Conservation (phyloP, 2,888 invertebrate species). For the Cataglyphis altisquamis region DNA sequence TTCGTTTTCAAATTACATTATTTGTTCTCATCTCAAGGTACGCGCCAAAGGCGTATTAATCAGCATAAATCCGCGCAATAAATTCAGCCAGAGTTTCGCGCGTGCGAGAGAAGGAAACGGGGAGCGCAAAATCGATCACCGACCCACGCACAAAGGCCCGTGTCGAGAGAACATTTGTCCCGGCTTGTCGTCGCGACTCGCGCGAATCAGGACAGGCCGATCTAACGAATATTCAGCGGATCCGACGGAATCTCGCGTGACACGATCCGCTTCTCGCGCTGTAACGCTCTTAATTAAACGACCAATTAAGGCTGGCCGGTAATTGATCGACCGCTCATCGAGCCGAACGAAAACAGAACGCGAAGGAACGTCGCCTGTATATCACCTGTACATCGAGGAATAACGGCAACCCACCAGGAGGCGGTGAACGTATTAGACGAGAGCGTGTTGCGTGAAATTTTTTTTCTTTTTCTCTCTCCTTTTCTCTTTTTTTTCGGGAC, state of each 20-base stretch:
- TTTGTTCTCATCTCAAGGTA: conserved; percentile 15
- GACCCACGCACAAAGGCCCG: conserved; percentile 26
- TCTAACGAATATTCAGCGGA: conserved; percentile 65
- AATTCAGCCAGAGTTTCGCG: conserved; percentile 24
- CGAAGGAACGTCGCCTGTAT: conserved; percentile 14
- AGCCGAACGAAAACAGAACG: conserved; percentile 56
- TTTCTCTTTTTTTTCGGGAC: conserved; percentile 31
- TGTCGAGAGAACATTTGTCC: conserved; percentile 46
- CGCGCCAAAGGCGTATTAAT: conserved; percentile 29
- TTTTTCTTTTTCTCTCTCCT: conserved; percentile 19
- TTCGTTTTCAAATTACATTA: conserved; percentile 11
- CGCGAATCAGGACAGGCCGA: conserved; percentile 63
- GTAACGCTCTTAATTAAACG: conserved; percentile 73
- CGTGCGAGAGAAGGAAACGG: conserved; percentile 13
- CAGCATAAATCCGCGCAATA: conserved; percentile 49
- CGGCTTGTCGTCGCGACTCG: conserved; percentile 58
- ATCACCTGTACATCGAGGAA: conserved; percentile 53
- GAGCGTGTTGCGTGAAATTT: conserved; percentile 41
- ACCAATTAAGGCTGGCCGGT: conserved; percentile 69
- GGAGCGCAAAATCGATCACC: conserved; percentile 44
- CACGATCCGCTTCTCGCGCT: conserved; percentile 54
- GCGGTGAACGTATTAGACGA: not conserved
- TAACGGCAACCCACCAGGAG: not conserved
- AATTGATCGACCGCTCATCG: conserved; percentile 70
- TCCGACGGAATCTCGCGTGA: conserved; percentile 73